phyloP scores from a whole-genome alignment of 2,797 vertebrate species.

The Melanotaenia nigrans region DNA sequence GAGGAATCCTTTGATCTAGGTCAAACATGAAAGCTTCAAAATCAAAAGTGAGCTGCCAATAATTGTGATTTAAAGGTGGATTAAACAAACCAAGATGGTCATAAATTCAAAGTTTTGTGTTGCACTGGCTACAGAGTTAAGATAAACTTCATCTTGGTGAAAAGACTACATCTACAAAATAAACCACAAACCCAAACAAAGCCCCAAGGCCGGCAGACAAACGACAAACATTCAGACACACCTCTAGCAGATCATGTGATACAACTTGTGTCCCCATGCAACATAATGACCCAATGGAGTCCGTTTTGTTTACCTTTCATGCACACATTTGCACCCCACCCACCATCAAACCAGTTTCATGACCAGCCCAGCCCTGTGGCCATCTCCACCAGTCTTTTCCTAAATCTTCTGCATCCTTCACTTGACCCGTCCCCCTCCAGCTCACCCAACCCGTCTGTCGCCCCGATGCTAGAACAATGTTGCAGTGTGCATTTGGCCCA shows the following conservation, averaged over 20 bases:
- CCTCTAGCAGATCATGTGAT: slow-evolving; percentile 60
- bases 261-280: slow-evolving; percentile 50
- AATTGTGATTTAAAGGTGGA: slow-evolving; percentile 57
- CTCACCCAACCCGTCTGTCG: slow-evolving; percentile 68
- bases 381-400: slow-evolving; percentile 43
- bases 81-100: slow-evolving; percentile 48
- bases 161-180: slow-evolving; percentile 39
- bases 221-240: slow-evolving; percentile 46
- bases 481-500: slow-evolving; percentile 84
- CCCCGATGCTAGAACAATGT: slow-evolving; percentile 84
- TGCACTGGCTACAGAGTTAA: slow-evolving; percentile 8
- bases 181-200: slow-evolving; percentile 60
- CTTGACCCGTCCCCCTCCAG: slow-evolving; percentile 20
- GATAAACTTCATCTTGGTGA: slow-evolving; percentile 12
- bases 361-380: slow-evolving; percentile 78
- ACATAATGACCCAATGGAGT: slow-evolving; percentile 60
- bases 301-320: slow-evolving; percentile 74
- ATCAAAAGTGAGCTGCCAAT: slow-evolving; percentile 26
- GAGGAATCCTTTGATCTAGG: slow-evolving; percentile 58
- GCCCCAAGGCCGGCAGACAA: slow-evolving; percentile 47
- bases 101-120: slow-evolving; percentile 28
- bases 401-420: slow-evolving; percentile 57
- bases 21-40: slow-evolving; percentile 44
- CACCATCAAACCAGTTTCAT: slow-evolving; percentile 62
- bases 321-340: slow-evolving; percentile 42